These are phyloP conservation scores for Polyergus mexicanus DNA, from an alignment of 1,140 invertebrate species.

Conservation along the genomic window DNA sequence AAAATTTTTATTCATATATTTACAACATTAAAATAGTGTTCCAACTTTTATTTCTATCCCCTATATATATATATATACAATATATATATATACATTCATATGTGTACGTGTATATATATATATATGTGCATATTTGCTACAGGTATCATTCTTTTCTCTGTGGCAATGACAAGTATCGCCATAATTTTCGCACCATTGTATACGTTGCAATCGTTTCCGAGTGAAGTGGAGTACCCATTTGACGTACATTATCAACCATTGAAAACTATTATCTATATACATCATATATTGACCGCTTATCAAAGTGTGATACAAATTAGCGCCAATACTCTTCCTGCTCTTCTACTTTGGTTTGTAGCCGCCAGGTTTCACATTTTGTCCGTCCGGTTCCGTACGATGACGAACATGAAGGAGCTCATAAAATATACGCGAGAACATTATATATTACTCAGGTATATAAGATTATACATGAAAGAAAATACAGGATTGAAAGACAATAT, in stretches of 20 bases:
- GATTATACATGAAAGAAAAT: background rate
- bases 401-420: background rate
- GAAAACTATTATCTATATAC: constrained; percentile 11
- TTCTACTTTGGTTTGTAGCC: constrained; percentile 58
- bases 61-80: too few relatives aligned
- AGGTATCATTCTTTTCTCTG: constrained; percentile 28
- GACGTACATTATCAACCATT: constrained; percentile 19
- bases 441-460: constrained; percentile 56
- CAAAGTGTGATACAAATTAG: constrained; percentile 27
- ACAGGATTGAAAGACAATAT: background rate
- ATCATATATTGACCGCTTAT: constrained; percentile 38
- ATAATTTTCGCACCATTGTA: constrained; percentile 68
- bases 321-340: constrained; percentile 39
- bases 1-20: too few relatives aligned
- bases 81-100: too few relatives aligned
- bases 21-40: too few relatives aligned
- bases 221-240: constrained; percentile 53
- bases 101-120: too few relatives aligned
- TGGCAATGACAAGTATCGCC: constrained; percentile 43
- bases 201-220: constrained; percentile 45
- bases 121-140: background rate
- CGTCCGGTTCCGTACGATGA: constrained; percentile 17
- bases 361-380: constrained; percentile 61
- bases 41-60: too few relatives aligned
- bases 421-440: constrained; percentile 45